Percentiles rank a stretch among this genome's conserved stretches.
Evolutionary conservation across 2,797 vertebrate species (phyloP).

Genomic region (Sebastes umbrosus): DNA sequence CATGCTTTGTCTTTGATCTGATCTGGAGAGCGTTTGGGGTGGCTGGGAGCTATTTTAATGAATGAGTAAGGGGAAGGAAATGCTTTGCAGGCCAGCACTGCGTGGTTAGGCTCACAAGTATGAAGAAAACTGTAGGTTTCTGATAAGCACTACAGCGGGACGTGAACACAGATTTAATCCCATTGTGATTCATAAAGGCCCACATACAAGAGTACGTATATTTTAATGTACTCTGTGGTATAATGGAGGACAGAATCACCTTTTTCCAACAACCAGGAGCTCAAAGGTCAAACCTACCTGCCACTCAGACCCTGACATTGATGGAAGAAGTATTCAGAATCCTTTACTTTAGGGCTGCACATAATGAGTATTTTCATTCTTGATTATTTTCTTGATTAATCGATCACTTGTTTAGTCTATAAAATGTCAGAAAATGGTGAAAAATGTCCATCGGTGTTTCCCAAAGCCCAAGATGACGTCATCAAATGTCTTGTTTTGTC

Average conservation of each 20-base stretch:
- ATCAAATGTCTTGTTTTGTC: too few relatives aligned
- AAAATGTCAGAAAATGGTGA: too few relatives aligned
- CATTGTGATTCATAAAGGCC: constrained; percentile 11
- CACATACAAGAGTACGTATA: neutral
- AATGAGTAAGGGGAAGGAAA: constrained; percentile 85
- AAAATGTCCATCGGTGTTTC: too few relatives aligned
- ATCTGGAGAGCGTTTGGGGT: constrained; percentile 64
- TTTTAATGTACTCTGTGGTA: neutral
- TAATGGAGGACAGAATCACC: neutral
- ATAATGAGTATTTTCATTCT: neutral
- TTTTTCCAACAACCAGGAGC: neutral
- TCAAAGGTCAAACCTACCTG: constrained; percentile 16
- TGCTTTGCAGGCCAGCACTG: constrained; percentile 73
- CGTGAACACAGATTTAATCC: constrained; percentile 32
- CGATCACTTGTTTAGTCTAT: too few relatives aligned
- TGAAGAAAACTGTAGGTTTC: constrained; percentile 30
- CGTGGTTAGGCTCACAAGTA: constrained; percentile 55
- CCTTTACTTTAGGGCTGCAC: neutral
- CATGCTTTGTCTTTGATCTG: constrained; percentile 74
- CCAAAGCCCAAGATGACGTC: too few relatives aligned
- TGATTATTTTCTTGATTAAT: too few relatives aligned
- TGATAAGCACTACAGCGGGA: constrained; percentile 32
- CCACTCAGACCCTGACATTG: neutral
- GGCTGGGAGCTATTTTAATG: constrained; percentile 79
- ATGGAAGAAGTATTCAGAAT: neutral